phyloP scores from a whole-genome alignment of 2,113 vertebrate species.

The Strix uralensis region DNA sequence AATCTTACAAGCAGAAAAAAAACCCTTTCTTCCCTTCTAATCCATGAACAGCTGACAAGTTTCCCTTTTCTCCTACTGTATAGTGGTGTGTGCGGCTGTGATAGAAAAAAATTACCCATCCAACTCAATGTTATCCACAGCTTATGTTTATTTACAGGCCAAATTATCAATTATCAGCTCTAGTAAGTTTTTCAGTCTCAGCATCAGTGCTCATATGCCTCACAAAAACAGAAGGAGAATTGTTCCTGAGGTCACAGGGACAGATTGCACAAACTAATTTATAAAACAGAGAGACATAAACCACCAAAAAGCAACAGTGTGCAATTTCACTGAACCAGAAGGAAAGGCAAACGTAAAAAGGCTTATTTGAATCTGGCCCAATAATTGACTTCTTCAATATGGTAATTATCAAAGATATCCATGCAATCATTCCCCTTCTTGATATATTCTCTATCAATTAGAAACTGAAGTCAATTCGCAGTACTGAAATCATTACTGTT shows the following conservation, averaged over 20 bases:
- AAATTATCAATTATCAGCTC: constrained; percentile 25
- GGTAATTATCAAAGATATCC: background rate
- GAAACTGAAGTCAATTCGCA: background rate
- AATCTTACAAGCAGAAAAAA: background rate
- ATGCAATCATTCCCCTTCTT: background rate
- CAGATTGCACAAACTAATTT: constrained; percentile 29
- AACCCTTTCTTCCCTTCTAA: background rate
- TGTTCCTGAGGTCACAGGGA: constrained; percentile 21
- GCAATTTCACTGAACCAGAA: background rate
- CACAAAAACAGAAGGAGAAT: background rate
- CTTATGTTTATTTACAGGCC: constrained; percentile 29
- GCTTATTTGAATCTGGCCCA: background rate
- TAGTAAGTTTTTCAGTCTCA: background rate
- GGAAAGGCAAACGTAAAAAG: background rate
- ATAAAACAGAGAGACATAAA: background rate
- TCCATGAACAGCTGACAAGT: background rate
- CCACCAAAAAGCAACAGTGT: background rate
- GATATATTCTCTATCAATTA: background rate
- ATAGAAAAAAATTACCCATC: background rate
- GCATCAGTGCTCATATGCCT: background rate
- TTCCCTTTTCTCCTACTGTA: background rate
- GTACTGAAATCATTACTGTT: background rate
- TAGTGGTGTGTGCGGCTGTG: background rate
- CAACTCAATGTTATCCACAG: background rate
- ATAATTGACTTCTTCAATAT: background rate